phyloP scores from a whole-genome alignment of 2,797 vertebrate species.

The Falco biarmicus region DNA sequence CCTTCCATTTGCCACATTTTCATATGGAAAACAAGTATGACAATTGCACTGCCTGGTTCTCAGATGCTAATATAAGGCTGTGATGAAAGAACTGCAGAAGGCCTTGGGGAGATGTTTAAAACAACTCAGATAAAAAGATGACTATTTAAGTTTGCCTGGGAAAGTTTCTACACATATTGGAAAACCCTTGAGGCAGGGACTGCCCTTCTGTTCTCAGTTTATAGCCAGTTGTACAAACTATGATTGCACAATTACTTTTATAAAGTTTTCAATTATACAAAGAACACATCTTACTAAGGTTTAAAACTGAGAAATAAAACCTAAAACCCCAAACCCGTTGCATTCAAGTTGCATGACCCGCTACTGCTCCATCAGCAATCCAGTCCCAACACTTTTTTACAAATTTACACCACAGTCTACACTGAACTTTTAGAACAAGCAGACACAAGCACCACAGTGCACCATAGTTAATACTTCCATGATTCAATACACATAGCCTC shows the following conservation, averaged over 20 bases:
- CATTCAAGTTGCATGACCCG: neutral
- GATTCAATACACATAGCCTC: neutral
- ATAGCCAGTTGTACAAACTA: slow-evolving; percentile 15
- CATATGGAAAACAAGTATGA: neutral
- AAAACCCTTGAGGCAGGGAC: slow-evolving; percentile 24
- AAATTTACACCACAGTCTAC: neutral
- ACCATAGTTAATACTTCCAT: neutral
- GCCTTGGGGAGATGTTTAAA: neutral
- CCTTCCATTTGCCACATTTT: neutral
- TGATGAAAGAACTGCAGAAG: neutral
- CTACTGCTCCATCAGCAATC: neutral
- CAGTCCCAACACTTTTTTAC: neutral
- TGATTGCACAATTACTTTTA: slow-evolving; percentile 20
- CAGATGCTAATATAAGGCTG: neutral
- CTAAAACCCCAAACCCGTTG: neutral
- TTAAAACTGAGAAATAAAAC: slow-evolving; percentile 26
- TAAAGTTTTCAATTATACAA: slow-evolving; percentile 5
- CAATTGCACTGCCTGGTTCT: neutral
- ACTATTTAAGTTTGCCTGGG: slow-evolving; percentile 14
- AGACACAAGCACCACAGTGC: neutral
- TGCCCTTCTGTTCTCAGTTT: slow-evolving; percentile 10
- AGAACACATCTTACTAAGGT: neutral
- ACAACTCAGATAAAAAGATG: slow-evolving; percentile 24
- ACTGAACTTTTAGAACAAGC: neutral
- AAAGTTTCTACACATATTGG: slow-evolving; percentile 28